A percentile compares a stretch with the other conserved stretches of the same genome.
Conservation (phyloP, 2,113 vertebrate genomes). For the Mobula hypostoma region DNA sequence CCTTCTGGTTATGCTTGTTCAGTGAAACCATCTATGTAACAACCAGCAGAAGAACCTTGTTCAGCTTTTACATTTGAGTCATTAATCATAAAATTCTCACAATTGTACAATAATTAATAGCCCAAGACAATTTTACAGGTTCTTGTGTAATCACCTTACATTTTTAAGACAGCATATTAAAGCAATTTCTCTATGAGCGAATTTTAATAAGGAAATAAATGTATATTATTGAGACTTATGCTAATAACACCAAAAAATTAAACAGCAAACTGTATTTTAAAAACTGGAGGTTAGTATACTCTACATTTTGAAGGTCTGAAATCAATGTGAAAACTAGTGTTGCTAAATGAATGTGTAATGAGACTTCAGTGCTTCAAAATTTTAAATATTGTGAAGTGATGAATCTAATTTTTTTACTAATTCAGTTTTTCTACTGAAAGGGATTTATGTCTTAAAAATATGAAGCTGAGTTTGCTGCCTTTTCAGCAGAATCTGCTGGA, state of each 20-base stretch:
- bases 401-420: background rate
- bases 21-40: background rate
- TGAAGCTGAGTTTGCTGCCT: background rate
- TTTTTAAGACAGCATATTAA: background rate
- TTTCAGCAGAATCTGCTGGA: constrained; percentile 4
- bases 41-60: background rate
- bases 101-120: background rate
- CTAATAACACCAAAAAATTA: background rate
- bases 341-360: background rate
- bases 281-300: background rate
- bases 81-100: background rate
- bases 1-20: background rate
- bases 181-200: background rate
- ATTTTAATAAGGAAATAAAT: constrained; percentile 4
- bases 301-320: background rate
- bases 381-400: background rate
- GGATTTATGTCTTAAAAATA: background rate
- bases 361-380: background rate
- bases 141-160: background rate
- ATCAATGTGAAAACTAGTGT: background rate
- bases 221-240: background rate
- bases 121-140: background rate
- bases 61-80: background rate
- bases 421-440: background rate
- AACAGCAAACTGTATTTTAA: background rate